Conservation (phyloP, 2,113 vertebrate genomes). For the Neodon shergylaensis region DNA sequence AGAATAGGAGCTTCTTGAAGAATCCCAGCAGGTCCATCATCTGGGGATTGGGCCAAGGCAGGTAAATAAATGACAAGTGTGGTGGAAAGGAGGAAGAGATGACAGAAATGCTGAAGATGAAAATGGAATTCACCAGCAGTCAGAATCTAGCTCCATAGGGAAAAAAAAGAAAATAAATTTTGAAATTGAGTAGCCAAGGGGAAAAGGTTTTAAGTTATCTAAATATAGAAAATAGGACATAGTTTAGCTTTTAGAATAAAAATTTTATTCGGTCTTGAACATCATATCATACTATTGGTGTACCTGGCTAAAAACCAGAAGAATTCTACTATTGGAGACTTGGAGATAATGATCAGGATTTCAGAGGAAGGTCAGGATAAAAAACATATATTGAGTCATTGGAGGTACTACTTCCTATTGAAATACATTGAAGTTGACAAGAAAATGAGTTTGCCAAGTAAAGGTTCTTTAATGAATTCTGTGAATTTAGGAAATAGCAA, state of each 20-base stretch:
- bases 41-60: neutral
- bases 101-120: neutral
- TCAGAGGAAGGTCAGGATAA: neutral
- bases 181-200: neutral
- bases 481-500: neutral
- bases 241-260: neutral
- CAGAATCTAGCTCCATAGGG: neutral
- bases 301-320: neutral
- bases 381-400: neutral
- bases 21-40: neutral
- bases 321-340: neutral
- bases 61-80: neutral
- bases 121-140: neutral
- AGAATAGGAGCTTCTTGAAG: neutral
- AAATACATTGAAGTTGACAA: neutral
- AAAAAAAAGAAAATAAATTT: slow-evolving; percentile 13
- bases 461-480: neutral
- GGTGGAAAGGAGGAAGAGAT: neutral
- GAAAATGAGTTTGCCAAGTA: neutral
- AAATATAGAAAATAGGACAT: neutral
- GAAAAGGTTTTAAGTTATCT: neutral
- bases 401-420: neutral
- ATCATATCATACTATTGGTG: neutral
- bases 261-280: neutral
- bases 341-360: neutral